Percentiles rank a stretch among this genome's conserved stretches.
Evolutionary conservation across 1,140 invertebrate species (phyloP).

Genomic region (Calephelis virginiensis): DNA sequence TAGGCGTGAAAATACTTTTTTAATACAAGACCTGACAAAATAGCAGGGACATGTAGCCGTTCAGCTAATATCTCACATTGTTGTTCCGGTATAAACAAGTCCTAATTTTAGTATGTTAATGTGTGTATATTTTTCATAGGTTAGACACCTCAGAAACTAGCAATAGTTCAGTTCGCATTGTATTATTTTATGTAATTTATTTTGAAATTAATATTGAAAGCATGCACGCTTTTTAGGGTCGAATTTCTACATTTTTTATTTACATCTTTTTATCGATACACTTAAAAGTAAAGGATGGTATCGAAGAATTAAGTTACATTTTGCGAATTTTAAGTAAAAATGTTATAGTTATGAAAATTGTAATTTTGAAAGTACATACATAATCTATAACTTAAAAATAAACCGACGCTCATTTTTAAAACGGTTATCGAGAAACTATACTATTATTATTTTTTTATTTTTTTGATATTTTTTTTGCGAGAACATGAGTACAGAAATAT

Average conservation of each 20-base stretch:
- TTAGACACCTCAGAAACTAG: background rate
- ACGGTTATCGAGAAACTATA: no score
- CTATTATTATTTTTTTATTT: no score
- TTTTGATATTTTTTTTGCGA: background rate
- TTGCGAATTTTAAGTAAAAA: no score
- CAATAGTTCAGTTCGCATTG: background rate
- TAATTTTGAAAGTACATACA: no score
- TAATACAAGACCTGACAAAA: no score
- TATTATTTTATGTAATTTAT: slow-evolving; percentile 10
- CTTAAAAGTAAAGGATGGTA: no score
- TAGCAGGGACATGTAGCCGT: background rate
- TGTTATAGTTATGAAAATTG: no score
- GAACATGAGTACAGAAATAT: no score
- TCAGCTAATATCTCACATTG: background rate
- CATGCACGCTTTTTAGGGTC: slow-evolving; percentile 2
- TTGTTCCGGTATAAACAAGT: background rate
- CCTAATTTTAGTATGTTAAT: background rate
- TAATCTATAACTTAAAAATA: no score
- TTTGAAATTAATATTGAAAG: background rate
- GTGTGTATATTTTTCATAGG: background rate
- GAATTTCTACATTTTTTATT: background rate
- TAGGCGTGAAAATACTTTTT: no score
- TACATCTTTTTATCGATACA: background rate
- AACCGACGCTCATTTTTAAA: no score
- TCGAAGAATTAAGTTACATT: no score